Evolutionary conservation across 2,888 invertebrate species (phyloP), one percentile per base, ranked within the genome.

Genomic region (Matsumyia berberina): DNA sequence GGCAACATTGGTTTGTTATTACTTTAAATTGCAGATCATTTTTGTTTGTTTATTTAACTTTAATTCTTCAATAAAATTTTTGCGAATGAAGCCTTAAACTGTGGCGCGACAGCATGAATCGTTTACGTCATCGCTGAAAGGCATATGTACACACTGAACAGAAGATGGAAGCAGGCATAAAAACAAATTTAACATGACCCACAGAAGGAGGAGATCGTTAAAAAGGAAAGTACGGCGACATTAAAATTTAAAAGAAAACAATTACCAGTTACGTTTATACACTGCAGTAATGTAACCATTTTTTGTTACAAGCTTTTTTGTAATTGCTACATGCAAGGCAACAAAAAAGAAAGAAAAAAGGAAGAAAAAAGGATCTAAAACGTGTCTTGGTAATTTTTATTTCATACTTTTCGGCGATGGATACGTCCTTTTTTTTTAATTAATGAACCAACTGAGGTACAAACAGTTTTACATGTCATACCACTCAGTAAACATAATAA

Each of bases 241-340:
- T 11, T 2, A 12, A 42, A 17, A 11, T 11, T 11, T 1, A 9
- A 37, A 15, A 46, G 7, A 15, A 24, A 29, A 57, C 39, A 57
- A 55, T 58, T 24, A 24, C n/a, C 1, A 24, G 19, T 66, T 58
- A 33, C 58, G 76, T 67, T 66, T 76, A n/a, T n/a, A 76, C 76
- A 66, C 57, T 66, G 39, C 6, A 15, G 12, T 15, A 37, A 64
- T 31, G 31, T 12, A 15, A 3, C 42, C 29, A 24, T 17, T 46
- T 64, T 35, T 5, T 33, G 64, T 12, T 49, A 51, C 29, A 24
- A 24, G 15, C 15, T 60, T 57, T n/a, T 0, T 6, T 44, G 49
- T 24, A 46, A 49, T 62, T 31, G 46, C 33, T 60, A 31, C 51
- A n/a, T 24, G 17, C 62, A 73, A 64, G 42, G 55, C 73, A 29